phyloP scores from a whole-genome alignment of 1,140 invertebrate species.

The Drosophila obscura region DNA sequence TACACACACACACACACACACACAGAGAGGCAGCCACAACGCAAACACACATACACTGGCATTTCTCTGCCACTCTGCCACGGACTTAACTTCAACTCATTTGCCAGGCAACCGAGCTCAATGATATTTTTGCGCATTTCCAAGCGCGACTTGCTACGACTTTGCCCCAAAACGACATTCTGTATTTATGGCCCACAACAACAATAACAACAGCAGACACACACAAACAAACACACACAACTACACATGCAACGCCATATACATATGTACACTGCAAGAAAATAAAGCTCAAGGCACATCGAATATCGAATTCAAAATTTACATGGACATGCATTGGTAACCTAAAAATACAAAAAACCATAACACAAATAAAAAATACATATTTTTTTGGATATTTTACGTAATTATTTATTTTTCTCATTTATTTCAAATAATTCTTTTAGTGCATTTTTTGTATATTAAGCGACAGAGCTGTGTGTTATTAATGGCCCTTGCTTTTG shows the following conservation, averaged over 20 bases:
- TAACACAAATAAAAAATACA: too few relatives aligned
- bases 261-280: not conserved
- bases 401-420: too few relatives aligned
- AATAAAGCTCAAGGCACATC: too few relatives aligned
- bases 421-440: too few relatives aligned
- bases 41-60: slow-evolving; percentile 8
- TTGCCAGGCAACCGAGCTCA: slow-evolving; percentile 45
- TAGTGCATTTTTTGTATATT: slow-evolving; percentile 20
- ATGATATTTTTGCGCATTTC: slow-evolving; percentile 38
- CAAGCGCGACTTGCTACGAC: slow-evolving; percentile 23
- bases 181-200: slow-evolving; percentile 42
- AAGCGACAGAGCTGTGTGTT: slow-evolving; percentile 29
- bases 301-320: too few relatives aligned
- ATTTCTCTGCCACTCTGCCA: not conserved
- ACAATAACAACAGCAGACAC: not conserved
- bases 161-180: slow-evolving; percentile 47
- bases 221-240: slow-evolving; percentile 7
- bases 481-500: slow-evolving; percentile 50
- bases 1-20: slow-evolving; percentile 41
- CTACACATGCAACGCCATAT: not conserved
- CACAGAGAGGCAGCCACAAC: not conserved
- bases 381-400: too few relatives aligned
- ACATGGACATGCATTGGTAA: too few relatives aligned
- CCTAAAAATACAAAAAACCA: too few relatives aligned
- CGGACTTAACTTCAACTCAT: slow-evolving; percentile 24